phyloP scores from a whole-genome alignment of 2,113 vertebrate species.

The Rhabdornis inornatus region DNA sequence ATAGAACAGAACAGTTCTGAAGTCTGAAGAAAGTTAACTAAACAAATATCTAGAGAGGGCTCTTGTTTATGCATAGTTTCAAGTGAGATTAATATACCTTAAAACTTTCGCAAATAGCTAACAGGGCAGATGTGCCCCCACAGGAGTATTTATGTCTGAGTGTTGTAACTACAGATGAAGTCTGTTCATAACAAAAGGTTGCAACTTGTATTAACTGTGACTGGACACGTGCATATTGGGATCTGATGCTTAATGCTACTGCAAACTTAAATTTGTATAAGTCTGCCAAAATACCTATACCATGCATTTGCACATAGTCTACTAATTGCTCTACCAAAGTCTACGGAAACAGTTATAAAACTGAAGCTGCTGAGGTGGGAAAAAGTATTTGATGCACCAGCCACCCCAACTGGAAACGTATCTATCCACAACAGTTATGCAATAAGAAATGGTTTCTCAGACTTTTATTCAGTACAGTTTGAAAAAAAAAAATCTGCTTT shows the following conservation, averaged over 20 bases:
- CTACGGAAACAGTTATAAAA: not conserved
- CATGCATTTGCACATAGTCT: not conserved
- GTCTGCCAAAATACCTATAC: not conserved
- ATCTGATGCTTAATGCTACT: not conserved
- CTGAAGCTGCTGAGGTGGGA: not conserved
- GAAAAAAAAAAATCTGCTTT: not conserved
- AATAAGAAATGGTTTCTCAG: not conserved
- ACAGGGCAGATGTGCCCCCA: not conserved
- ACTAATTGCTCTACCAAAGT: not conserved
- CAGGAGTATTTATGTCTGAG: not conserved
- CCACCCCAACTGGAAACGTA: not conserved
- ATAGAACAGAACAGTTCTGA: not conserved
- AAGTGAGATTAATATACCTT: constrained; percentile 54
- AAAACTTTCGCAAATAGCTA: constrained; percentile 49
- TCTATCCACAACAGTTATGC: not conserved
- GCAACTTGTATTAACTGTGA: not conserved
- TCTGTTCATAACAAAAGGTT: not conserved
- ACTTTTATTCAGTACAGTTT: not conserved
- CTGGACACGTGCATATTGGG: not conserved
- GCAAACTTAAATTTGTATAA: not conserved
- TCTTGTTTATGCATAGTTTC: constrained; percentile 38
- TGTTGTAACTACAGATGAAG: not conserved
- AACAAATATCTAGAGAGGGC: not conserved
- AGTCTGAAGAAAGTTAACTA: constrained; percentile 11
- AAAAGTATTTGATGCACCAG: not conserved